Evolutionary conservation across 2,113 vertebrate species (phyloP).

Genomic region (Notothenia coriiceps): DNA sequence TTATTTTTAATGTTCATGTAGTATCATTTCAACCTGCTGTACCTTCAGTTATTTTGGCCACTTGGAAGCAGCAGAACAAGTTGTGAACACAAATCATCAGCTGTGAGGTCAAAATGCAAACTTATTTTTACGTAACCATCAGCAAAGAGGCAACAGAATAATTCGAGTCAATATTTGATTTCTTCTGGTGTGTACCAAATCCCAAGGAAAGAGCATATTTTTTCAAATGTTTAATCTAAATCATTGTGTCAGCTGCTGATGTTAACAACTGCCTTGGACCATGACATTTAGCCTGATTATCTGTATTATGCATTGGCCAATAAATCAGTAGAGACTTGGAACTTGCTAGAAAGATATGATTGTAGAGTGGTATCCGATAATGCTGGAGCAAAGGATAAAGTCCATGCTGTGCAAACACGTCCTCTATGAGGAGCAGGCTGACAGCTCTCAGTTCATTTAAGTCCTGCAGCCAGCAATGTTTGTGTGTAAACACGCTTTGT

Average conservation of each 20-base stretch:
- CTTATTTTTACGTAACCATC: not conserved
- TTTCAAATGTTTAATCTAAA: not conserved
- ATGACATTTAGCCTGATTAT: not conserved
- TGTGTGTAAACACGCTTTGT: slow-evolving; percentile 2
- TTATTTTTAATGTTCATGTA: not conserved
- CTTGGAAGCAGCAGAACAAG: not conserved
- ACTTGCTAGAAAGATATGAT: not conserved
- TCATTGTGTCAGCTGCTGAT: not conserved
- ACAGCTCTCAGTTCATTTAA: not conserved
- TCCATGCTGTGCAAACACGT: slow-evolving; percentile 42
- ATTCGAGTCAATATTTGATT: not conserved
- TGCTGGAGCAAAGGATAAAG: slow-evolving; percentile 40
- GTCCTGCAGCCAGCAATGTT: not conserved
- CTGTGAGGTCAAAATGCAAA: not conserved
- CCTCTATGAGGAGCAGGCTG: not conserved
- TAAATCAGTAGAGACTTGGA: slow-evolving; percentile 33
- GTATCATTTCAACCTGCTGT: not conserved
- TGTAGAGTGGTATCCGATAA: slow-evolving; percentile 42
- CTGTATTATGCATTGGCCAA: not conserved
- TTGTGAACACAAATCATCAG: not conserved
- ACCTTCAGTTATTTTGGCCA: not conserved
- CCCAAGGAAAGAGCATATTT: not conserved
- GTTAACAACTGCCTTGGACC: slow-evolving; percentile 14
- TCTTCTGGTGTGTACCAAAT: not conserved
- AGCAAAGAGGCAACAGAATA: not conserved